Evolutionary conservation across 2,888 invertebrate species (phyloP).

Genomic region (Cordilura impudica): DNA sequence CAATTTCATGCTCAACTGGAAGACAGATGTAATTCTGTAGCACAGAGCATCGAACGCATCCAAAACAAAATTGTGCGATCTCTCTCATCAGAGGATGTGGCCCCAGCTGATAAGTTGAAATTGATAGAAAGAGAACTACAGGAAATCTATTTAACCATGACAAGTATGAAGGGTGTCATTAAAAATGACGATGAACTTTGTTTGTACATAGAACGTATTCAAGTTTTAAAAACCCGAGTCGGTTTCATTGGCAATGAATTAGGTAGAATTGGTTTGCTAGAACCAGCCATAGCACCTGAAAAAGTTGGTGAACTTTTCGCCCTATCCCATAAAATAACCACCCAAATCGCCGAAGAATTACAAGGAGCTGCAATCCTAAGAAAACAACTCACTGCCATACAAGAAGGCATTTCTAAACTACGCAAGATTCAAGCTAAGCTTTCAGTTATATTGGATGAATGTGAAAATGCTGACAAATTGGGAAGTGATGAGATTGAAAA

Average conservation of each 20-base stretch:
- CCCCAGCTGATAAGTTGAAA: constrained; percentile 86
- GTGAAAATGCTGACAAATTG: constrained; percentile 85
- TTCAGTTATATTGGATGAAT: constrained; percentile 84
- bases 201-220: constrained; percentile 88
- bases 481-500: constrained; percentile 88
- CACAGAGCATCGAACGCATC: constrained; percentile 82
- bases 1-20: constrained; percentile 88
- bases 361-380: constrained; percentile 86
- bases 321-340: constrained; percentile 85
- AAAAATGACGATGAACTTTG: constrained; percentile 90
- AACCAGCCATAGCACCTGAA: constrained; percentile 85
- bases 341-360: constrained; percentile 86
- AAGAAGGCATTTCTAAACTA: constrained; percentile 84
- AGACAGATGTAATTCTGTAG: constrained; percentile 85
- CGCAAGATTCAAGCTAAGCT: constrained; percentile 84
- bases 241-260: constrained; percentile 89
- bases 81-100: constrained; percentile 85
- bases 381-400: constrained; percentile 85
- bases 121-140: constrained; percentile 87
- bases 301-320: constrained; percentile 85
- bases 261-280: constrained; percentile 85
- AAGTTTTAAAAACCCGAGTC: constrained; percentile 86
- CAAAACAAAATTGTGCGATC: constrained; percentile 84
- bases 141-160: constrained; percentile 84
- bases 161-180: constrained; percentile 86